Conservation (phyloP, 92 coral and sea anemone species). For the Zoanthus solanderi region DNA sequence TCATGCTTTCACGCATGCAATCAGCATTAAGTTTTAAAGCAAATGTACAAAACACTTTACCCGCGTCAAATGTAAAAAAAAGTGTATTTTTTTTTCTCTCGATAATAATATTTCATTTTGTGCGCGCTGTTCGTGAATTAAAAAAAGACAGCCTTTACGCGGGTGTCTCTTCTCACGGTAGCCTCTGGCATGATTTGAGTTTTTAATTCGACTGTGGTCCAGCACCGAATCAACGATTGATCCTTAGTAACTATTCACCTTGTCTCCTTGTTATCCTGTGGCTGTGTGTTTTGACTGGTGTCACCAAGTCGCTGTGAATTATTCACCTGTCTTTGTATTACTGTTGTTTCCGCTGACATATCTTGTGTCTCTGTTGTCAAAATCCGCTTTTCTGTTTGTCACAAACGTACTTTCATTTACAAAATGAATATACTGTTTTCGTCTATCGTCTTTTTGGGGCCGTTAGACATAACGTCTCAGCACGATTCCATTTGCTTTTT, state of each 20-base stretch:
- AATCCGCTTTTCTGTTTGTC: constrained; percentile 16
- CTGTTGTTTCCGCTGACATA: not conserved
- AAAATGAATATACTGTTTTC: constrained; percentile 8
- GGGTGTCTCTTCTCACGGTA: constrained; percentile 13
- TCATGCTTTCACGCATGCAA: constrained; percentile 14
- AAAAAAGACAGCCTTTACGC: not conserved
- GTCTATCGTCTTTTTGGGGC: constrained; percentile 14
- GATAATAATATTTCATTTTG: not conserved
- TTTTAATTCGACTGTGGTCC: constrained; percentile 47
- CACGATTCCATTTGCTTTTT: not conserved
- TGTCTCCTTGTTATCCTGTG: constrained; percentile 39
- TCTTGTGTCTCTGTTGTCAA: constrained; percentile 23
- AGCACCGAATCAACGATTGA: constrained; percentile 38
- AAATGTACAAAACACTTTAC: not conserved
- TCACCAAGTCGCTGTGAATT: constrained; percentile 6
- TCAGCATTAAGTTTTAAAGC: not conserved
- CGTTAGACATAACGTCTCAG: not conserved
- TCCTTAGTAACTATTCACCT: constrained; percentile 32
- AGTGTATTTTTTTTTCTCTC: not conserved
- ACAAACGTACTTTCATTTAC: not conserved
- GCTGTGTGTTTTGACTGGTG: not conserved
- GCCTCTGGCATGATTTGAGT: constrained; percentile 32
- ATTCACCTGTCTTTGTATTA: constrained; percentile 20
- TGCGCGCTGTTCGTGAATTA: not conserved
- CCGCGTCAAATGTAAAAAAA: not conserved